Percentiles rank a stretch among this genome's conserved stretches.
Evolutionary conservation across 2,113 vertebrate genomes (phyloP).

Genomic region (Promerops cafer): DNA sequence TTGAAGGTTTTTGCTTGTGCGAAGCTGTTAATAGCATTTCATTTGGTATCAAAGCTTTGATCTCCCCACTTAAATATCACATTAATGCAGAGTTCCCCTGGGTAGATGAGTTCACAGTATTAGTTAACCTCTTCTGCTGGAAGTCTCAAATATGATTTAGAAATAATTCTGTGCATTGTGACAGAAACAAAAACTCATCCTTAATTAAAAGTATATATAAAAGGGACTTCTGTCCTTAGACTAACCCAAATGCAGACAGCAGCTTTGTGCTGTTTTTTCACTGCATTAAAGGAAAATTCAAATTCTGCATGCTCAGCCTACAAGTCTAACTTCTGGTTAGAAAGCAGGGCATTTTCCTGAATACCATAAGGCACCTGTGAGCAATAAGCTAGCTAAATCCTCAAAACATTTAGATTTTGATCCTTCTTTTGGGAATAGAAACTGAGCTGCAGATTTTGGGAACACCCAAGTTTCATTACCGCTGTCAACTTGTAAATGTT

Average conservation of each 20-base stretch:
- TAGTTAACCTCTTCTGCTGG: slow-evolving; percentile 25
- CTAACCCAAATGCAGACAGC: not conserved
- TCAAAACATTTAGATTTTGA: not conserved
- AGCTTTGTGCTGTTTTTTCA: not conserved
- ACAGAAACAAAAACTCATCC: not conserved
- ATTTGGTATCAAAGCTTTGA: slow-evolving; percentile 23
- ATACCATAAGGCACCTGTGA: not conserved
- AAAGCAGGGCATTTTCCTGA: not conserved
- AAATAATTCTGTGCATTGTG: not conserved
- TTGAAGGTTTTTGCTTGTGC: not conserved
- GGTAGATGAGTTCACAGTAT: not conserved
- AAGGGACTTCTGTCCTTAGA: not conserved
- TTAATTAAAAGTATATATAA: slow-evolving; percentile 20
- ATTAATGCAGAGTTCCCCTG: slow-evolving; percentile 32
- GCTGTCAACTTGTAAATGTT: not conserved
- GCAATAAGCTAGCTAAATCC: not conserved
- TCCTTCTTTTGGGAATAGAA: not conserved
- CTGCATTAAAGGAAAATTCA: not conserved
- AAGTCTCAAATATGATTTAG: not conserved
- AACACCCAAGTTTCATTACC: not conserved
- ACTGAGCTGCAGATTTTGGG: not conserved
- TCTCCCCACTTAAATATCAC: not conserved
- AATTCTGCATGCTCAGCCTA: not conserved
- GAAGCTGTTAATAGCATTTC: not conserved
- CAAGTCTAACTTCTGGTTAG: not conserved